Percentiles rank a stretch among this genome's conserved stretches.
These are phyloP conservation scores for Penaeus japonicus DNA, from an alignment of 1,140 invertebrate genomes.

Conservation along the genomic window DNA sequence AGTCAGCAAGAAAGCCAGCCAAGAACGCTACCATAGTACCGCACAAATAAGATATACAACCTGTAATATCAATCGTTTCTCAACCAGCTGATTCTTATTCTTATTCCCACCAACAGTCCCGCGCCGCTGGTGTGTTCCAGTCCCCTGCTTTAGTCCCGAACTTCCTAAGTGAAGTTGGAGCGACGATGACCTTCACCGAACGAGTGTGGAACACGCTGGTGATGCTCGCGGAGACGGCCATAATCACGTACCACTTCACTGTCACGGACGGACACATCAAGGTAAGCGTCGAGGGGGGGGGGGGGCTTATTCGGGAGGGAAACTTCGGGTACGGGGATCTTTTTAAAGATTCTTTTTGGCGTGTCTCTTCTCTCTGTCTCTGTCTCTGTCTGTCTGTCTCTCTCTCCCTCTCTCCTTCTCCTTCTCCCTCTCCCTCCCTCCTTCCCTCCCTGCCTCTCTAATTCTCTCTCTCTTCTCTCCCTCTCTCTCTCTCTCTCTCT, in stretches of 20 bases:
- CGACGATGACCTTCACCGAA: slow-evolving; percentile 37
- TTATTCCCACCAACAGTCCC: not conserved
- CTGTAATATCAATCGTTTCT: too few relatives aligned
- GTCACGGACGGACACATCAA: slow-evolving; percentile 44
- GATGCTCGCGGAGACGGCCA: slow-evolving; percentile 9
- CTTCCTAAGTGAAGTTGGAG: slow-evolving; percentile 45
- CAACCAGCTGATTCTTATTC: not conserved
- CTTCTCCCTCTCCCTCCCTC: not conserved
- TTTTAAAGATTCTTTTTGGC: not conserved
- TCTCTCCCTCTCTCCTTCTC: not conserved
- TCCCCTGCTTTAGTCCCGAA: slow-evolving; percentile 41
- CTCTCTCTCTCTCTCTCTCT: too few relatives aligned
- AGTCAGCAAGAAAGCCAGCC: too few relatives aligned
- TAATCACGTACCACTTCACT: slow-evolving; percentile 43
- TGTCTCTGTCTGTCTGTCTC: not conserved
- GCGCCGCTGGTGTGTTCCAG: slow-evolving; percentile 38
- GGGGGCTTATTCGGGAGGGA: not conserved
- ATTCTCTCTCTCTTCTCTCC: too few relatives aligned
- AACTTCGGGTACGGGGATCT: not conserved
- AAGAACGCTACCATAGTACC: too few relatives aligned
- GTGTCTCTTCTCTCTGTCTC: not conserved
- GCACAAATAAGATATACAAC: too few relatives aligned
- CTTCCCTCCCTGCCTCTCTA: too few relatives aligned
- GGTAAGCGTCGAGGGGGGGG: slow-evolving; percentile 3
- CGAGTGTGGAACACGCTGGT: slow-evolving; percentile 44